Base-by-base conservation (phyloP, 2,797 vertebrate species). In the Cottoperca gobio region DNA sequence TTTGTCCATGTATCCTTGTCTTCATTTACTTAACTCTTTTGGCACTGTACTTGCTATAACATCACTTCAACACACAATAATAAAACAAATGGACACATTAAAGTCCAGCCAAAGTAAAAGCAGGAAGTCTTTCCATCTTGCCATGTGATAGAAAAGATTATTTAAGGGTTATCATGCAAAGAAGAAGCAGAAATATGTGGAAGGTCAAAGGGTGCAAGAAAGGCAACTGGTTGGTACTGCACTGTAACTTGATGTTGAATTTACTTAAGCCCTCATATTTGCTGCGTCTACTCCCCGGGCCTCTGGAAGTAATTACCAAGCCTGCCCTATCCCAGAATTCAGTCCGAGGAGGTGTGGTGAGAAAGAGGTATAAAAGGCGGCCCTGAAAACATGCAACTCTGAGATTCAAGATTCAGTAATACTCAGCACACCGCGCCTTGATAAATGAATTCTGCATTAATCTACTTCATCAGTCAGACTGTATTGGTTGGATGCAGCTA, bases 271-370 rank as follows among this genome's bases (percentile, higher is more conserved):
- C 69, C 52, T 86, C 76, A 40, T 84, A 87, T 84, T 76, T 81
- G 85, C 84, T 73, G 61, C 83, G 73, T 81, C 79, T 75, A 57
- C 88, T 90, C 83, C 63, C 77, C 65, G 70, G 70, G 78, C 93
- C 88, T 95, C 95, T 95, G 94, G 94, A 95, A 95, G 94, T 93
- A 94, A 95, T 96, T 95, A 95, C 91, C 85, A 35, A 70, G 85
- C 86, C 86, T 91, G 89, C 83, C 82, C 89, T 90, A 86, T 94
- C 92, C 94, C 94, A 94, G 92, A 93, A 92, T 93, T 84, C 93
- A 87, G 81, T 89, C 81, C 65, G 86, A 91, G 90, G 88, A 93
- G 92, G 93, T 92, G 91, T 90, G 91, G 90, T 88, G 88, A 88
- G 85, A 89, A 90, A 86, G 89, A 86, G 88, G 88, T 88, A 79